Evolutionary conservation across 2,888 invertebrate species (phyloP), one percentile per base, ranked within the genome.

Genomic region (Phoenoteleia sp.): DNA sequence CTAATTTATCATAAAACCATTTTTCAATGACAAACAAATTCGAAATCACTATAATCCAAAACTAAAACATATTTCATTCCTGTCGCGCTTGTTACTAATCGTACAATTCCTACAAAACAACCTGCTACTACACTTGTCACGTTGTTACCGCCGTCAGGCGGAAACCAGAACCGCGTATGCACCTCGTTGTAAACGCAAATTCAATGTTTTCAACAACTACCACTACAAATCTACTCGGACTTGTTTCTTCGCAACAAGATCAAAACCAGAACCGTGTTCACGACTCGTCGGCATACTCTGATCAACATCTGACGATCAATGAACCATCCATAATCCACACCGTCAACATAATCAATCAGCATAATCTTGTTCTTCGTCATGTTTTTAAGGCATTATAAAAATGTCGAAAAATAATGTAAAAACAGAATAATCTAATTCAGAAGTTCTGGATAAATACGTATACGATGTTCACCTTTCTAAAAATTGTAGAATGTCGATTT

Each of bases 161-260:
- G 49, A 74, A 81, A 81, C 81, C 75, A 75, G 81, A 81, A 69
- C 9, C 49, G 62, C 60, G 75, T 29, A 45, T 45, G 66, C 29
- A 69, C 66, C 81, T 81, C 45, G 74, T 75, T 62, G 62, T 72
- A 69, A 74, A 69, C 74, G 75, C 69, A 81, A 62, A 75, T 81
- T 75, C 67, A 54, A 11, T 45, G 67, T 69, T 75, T 81, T 45
- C 67, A 64, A 25, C 67, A 64, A 60, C 49, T 15, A 52, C 62
- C 62, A 49, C 21, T 42, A 39, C 39, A 81, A 72, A 67, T 66
- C 52, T 49, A 27, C 47, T 67, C 52, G 9, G 47, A 81, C 81
- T 67, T 15, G 80, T 81, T 74, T 67, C 19, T 9, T 60, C 29
- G 45, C 6, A 69, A 77, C 66, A 27, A 74, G 81, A 81, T 74